These are phyloP conservation scores for Oceanites oceanicus DNA, from an alignment of 2,113 vertebrate species.

Conservation along the genomic window DNA sequence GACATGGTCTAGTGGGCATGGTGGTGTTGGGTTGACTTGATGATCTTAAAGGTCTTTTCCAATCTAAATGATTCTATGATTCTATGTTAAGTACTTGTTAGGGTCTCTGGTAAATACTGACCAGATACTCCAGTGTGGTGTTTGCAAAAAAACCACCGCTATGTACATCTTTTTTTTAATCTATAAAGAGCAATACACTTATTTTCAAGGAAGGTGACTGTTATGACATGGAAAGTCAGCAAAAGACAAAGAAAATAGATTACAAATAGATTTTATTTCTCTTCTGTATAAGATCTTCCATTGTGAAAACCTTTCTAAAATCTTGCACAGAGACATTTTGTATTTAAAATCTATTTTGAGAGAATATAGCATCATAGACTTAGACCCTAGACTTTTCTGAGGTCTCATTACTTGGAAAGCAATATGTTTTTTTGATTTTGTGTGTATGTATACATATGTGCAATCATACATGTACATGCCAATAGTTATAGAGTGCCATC, in stretches of 20 bases:
- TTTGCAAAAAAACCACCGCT: neutral
- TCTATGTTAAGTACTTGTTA: neutral
- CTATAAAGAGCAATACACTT: neutral
- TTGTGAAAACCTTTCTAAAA: neutral
- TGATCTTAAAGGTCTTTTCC: no score
- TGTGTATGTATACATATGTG: neutral
- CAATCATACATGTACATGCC: neutral
- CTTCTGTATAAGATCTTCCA: neutral
- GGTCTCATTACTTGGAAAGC: neutral
- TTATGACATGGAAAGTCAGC: neutral
- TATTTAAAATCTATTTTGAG: neutral
- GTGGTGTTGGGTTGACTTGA: no score
- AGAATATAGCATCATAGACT: neutral
- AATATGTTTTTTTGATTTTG: neutral
- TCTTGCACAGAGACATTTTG: neutral
- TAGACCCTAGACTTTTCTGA: neutral
- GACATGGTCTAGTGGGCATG: no score
- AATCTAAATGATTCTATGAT: no score
- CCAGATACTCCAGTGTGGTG: neutral
- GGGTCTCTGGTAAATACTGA: neutral
- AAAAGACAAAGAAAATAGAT: neutral
- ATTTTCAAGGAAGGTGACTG: neutral
- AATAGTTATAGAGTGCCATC: conserved; percentile 42
- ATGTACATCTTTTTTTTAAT: neutral
- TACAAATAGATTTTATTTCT: neutral